phyloP scores from a whole-genome alignment of 2,113 vertebrate genomes.

The Crotalus tigris region DNA sequence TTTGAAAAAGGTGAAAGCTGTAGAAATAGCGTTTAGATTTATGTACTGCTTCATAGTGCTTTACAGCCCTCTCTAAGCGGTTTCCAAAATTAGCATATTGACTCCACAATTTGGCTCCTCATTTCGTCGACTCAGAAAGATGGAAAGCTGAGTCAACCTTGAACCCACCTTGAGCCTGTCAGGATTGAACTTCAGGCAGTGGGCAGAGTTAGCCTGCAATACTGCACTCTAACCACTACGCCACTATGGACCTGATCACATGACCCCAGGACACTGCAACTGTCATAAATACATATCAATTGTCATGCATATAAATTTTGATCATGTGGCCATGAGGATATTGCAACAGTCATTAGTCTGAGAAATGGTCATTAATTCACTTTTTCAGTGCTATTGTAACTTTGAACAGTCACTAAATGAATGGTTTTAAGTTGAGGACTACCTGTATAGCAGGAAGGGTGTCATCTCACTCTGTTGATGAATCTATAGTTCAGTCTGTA shows the following conservation, averaged over 20 bases:
- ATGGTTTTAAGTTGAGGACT: not conserved
- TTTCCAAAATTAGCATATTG: not conserved
- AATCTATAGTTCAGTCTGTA: not conserved
- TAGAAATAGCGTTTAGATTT: not conserved
- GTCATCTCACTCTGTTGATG: not conserved
- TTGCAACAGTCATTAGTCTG: not conserved
- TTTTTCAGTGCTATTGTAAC: not conserved
- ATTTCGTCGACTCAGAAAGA: not conserved
- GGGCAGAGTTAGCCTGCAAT: not conserved
- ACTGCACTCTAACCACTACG: not conserved
- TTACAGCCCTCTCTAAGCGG: not conserved
- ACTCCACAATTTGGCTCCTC: not conserved
- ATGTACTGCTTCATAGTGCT: not conserved
- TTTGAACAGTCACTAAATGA: not conserved
- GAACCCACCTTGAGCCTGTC: not conserved
- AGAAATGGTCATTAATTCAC: not conserved
- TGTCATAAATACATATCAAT: not conserved
- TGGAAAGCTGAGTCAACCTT: not conserved
- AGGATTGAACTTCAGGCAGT: not conserved
- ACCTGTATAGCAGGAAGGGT: not conserved
- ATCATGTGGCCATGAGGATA: not conserved
- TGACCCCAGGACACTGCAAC: not conserved
- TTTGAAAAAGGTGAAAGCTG: not conserved
- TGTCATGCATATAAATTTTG: not conserved
- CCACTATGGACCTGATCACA: not conserved